Evolutionary conservation across 2,113 vertebrate genomes (phyloP), one percentile per base, ranked within the genome.

Genomic region (Pongo pygmaeus): DNA sequence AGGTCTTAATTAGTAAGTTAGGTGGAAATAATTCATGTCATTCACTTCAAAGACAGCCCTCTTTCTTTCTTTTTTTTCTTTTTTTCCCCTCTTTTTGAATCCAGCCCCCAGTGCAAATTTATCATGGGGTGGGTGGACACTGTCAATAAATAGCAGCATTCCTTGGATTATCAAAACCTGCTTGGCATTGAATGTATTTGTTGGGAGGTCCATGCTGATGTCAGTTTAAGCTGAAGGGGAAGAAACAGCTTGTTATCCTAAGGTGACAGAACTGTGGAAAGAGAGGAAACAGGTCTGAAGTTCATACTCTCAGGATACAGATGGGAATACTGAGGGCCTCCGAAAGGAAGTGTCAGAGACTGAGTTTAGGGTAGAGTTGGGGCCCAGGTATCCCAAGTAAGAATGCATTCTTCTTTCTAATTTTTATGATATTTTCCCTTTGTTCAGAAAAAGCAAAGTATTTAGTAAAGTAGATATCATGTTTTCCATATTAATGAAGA

Each of bases 1-100:
- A 99, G 98, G 97, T 98, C 98, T 99, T 99, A 98, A 99, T 99
- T 99, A 99, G 98, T 97, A 98, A 98, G 97, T 98, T 98, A 87
- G 98, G 98, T 97, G 9, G 92, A 99, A 99, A 98, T 98, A 98
- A 98, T 97, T 99, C 97, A 97, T 97, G 98, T 97, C 98, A 98
- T 97, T 98, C 98, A 97, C 93, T 97, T 98, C 83, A 32, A 97
- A 98, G 98, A 92, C 97, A 98, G 97, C 23, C 32, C 84, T 80
- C 46, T 70, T 88, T 80, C 96, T 75, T 27, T 14, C 52, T 46
- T 25, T 17, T n/a, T 59, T 67, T 13, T 4, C 23, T 43, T 6
- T 27, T 17, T 22, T 74, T 27, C 1, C 4, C 0, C 38, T 32
- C 46, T 40, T 77, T 96, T 46, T 83, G 83, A 70, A 87, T 89